Percentiles rank a stretch among this genome's conserved stretches.
These are phyloP conservation scores for Seriola quinqueradiata DNA, from an alignment of 2,113 vertebrate genomes.

Conservation along the genomic window DNA sequence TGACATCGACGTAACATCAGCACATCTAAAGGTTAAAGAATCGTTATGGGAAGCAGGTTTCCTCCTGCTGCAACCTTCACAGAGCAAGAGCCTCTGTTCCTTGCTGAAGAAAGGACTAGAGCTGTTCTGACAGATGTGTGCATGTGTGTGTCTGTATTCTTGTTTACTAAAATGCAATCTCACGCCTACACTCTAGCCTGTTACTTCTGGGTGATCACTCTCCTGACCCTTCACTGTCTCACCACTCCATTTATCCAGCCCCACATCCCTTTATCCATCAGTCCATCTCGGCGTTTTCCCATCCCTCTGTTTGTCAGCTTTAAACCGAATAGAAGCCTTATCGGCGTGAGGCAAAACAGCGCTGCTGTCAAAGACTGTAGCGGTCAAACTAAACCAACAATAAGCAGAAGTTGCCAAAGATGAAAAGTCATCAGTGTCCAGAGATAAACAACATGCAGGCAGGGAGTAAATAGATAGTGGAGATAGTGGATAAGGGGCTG, in stretches of 20 bases:
- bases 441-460: neutral
- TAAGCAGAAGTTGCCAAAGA: slow-evolving; percentile 34
- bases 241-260: neutral
- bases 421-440: slow-evolving; percentile 13
- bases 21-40: slow-evolving; percentile 6
- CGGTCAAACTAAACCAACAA: slow-evolving; percentile 26
- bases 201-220: slow-evolving; percentile 61
- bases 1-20: neutral
- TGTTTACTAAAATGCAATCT: slow-evolving; percentile 41
- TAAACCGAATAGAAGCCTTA: neutral
- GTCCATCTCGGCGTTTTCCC: slow-evolving; percentile 16
- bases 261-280: slow-evolving; percentile 17
- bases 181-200: slow-evolving; percentile 56
- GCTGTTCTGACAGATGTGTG: slow-evolving; percentile 36
- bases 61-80: neutral
- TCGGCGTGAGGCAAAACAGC: slow-evolving; percentile 55
- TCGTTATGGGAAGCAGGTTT: slow-evolving; percentile 6
- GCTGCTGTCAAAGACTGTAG: slow-evolving; percentile 36
- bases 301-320: slow-evolving; percentile 39
- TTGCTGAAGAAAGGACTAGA: slow-evolving; percentile 1
- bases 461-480: neutral
- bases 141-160: slow-evolving; percentile 25
- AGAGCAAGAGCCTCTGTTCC: neutral
- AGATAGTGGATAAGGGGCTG: neutral
- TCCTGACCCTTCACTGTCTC: slow-evolving; percentile 11